phyloP scores from a whole-genome alignment of 2,113 vertebrate genomes.

The Gallinago jamesoni region DNA sequence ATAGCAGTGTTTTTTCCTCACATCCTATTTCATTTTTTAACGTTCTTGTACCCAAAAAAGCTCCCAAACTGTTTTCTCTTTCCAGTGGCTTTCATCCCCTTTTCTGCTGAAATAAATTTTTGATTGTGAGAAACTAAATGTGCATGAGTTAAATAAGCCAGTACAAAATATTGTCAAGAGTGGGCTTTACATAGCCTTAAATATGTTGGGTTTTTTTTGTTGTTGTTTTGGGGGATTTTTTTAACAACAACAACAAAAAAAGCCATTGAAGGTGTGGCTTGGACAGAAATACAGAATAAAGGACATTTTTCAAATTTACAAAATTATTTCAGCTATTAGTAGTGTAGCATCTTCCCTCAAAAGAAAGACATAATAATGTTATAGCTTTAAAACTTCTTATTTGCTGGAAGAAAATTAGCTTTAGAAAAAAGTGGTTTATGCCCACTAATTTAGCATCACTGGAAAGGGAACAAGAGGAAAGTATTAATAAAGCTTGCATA shows the following conservation, averaged over 20 bases:
- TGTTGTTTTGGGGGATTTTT: neutral
- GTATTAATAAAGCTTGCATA: neutral
- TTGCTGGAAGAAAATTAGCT: neutral
- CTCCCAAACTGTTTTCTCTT: neutral
- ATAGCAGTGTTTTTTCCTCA: neutral
- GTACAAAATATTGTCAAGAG: neutral
- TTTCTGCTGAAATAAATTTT: neutral
- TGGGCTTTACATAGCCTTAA: neutral
- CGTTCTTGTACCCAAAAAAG: neutral
- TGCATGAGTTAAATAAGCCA: neutral
- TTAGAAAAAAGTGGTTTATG: neutral
- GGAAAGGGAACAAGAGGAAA: neutral
- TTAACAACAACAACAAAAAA: neutral
- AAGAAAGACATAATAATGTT: neutral
- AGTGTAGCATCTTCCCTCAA: neutral
- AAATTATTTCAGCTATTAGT: neutral
- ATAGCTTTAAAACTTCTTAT: neutral
- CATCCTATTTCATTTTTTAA: neutral
- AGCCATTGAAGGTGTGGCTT: neutral
- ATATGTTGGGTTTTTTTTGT: neutral
- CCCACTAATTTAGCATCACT: neutral
- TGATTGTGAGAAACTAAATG: neutral
- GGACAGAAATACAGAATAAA: neutral
- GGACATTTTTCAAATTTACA: neutral
- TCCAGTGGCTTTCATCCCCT: neutral